Evolutionary conservation across 2,888 invertebrate species (phyloP).

Genomic region (Hypomecis punctinalis): DNA sequence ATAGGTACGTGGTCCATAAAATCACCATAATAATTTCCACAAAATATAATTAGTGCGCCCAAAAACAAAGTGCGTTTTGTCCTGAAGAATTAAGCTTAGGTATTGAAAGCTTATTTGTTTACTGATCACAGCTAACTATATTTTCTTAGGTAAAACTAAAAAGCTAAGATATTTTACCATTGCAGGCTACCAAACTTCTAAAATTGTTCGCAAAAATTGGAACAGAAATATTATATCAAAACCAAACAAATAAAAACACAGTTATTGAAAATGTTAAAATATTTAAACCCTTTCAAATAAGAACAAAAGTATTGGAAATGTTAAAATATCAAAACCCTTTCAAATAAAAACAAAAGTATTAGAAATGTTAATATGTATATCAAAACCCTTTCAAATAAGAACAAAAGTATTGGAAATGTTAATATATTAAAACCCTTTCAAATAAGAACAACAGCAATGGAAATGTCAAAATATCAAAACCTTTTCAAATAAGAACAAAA

Average conservation of each 20-base stretch:
- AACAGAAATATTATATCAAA: background rate
- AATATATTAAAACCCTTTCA: slow-evolving; percentile 5
- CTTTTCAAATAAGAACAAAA: background rate
- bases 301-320: background rate
- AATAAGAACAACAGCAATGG: background rate
- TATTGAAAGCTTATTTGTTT: too few species aligned
- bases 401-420: background rate
- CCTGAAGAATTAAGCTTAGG: too few species aligned
- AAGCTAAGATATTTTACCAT: too few species aligned
- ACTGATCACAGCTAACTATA: too few species aligned
- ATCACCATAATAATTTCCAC: too few species aligned
- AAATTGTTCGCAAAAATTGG: too few species aligned
- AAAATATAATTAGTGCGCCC: too few species aligned
- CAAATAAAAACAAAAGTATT: slow-evolving; percentile 4
- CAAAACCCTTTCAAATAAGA: background rate
- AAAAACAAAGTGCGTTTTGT: too few species aligned
- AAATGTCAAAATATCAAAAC: background rate
- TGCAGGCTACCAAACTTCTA: too few species aligned
- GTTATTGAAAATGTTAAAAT: background rate
- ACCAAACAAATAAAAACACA: slow-evolving; percentile 4
- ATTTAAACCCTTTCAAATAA: too few species aligned
- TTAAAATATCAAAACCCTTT: background rate
- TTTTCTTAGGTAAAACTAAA: too few species aligned
- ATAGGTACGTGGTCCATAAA: too few species aligned
- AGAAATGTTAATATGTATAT: background rate